phyloP scores from a whole-genome alignment of 1,140 invertebrate species.

The Drosophila obscura region DNA sequence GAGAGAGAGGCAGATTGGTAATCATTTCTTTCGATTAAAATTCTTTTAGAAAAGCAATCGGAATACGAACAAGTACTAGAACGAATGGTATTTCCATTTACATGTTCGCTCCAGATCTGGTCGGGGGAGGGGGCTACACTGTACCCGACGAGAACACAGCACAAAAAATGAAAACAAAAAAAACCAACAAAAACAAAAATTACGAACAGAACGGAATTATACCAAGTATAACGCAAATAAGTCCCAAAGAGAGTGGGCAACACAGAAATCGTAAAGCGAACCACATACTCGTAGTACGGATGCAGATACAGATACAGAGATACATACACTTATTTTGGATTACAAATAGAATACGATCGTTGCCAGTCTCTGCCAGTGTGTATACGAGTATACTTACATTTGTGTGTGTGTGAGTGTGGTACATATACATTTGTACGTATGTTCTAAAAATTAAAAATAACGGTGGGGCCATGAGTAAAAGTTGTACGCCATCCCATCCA shows the following conservation, averaged over 20 bases:
- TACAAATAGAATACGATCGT: slow-evolving; percentile 81
- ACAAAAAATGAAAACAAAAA: slow-evolving; percentile 53
- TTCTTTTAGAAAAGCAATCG: no score
- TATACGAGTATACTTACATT: slow-evolving; percentile 2
- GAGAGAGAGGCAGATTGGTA: no score
- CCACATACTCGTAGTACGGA: slow-evolving; percentile 54
- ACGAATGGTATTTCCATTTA: no score
- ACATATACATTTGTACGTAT: slow-evolving; percentile 33
- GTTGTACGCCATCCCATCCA: slow-evolving; percentile 24
- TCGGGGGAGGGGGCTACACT: no score
- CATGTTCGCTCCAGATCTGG: no score
- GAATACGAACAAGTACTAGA: no score
- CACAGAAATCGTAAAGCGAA: slow-evolving; percentile 67
- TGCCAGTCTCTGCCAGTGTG: slow-evolving; percentile 43
- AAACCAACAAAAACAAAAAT: slow-evolving; percentile 23
- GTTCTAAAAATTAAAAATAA: slow-evolving; percentile 71
- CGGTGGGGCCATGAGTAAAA: slow-evolving; percentile 61
- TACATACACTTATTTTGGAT: slow-evolving; percentile 78
- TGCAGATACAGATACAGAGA: slow-evolving; percentile 45
- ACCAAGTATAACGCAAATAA: slow-evolving; percentile 17
- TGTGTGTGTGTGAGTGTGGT: slow-evolving; percentile 16
- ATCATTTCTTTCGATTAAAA: no score
- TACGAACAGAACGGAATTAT: slow-evolving; percentile 9
- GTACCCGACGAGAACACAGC: slow-evolving; percentile 6
- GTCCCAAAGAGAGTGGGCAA: slow-evolving; percentile 36